Evolutionary conservation across 2,888 invertebrate genomes (phyloP).

Genomic region (Papilio protenor): DNA sequence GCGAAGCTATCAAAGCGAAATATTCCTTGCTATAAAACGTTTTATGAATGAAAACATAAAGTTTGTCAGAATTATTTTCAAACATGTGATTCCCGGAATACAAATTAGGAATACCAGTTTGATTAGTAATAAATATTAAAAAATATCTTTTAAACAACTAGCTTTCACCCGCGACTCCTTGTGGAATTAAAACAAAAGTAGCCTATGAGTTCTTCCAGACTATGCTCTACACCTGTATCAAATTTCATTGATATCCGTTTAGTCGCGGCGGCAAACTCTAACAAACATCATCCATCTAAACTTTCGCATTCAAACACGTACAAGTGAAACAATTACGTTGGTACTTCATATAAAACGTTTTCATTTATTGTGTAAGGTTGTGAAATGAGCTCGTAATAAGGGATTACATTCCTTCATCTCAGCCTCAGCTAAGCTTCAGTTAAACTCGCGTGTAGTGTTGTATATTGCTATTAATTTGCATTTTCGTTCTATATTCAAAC

Average conservation of each 20-base stretch:
- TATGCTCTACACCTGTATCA: too few relatives aligned
- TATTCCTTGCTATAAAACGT: conserved; percentile 29
- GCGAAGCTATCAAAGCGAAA: conserved; percentile 28
- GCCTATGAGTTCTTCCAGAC: too few relatives aligned
- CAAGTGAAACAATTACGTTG: neutral
- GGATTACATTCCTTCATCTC: conserved; percentile 3
- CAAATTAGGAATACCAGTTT: neutral
- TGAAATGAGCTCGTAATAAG: conserved; percentile 7
- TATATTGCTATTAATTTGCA: neutral
- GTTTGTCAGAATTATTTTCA: conserved; percentile 25
- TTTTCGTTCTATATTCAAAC: neutral
- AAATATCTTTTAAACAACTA: too few relatives aligned
- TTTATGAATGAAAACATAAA: conserved; percentile 32
- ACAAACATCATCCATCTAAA: too few relatives aligned
- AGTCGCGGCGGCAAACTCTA: too few relatives aligned
- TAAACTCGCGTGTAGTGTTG: neutral
- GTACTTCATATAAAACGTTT: conserved; percentile 1
- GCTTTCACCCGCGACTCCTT: too few relatives aligned
- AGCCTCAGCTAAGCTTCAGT: conserved; percentile 1
- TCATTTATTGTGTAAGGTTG: neutral
- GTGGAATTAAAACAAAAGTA: too few relatives aligned
- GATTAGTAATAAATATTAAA: too few relatives aligned
- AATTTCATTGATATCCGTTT: too few relatives aligned
- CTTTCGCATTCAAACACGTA: neutral
- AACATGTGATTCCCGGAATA: conserved; percentile 9